Conservation (phyloP, 23 tunicate species). For the Diplosoma virens region DNA sequence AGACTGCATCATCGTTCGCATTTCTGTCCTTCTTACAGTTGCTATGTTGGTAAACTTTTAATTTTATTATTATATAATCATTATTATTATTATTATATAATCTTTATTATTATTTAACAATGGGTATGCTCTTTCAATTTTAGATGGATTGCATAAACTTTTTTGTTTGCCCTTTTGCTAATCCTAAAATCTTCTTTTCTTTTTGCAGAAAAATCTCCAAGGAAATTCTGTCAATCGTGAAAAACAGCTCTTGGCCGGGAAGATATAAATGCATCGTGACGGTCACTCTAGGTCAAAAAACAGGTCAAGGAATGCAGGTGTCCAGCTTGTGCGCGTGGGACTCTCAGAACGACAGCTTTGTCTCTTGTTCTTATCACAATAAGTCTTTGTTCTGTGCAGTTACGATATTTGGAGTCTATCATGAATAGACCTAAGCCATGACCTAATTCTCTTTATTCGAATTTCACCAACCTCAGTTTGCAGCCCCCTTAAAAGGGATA, state of each 20-base stretch:
- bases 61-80: too few relatives aligned
- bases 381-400: slow-evolving; percentile 61
- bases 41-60: background rate
- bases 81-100: too few relatives aligned
- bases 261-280: slow-evolving; percentile 83
- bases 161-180: background rate
- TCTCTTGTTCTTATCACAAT: slow-evolving; percentile 66
- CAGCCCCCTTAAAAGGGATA: too few relatives aligned
- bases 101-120: too few relatives aligned
- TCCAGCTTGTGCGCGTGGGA: slow-evolving; percentile 90
- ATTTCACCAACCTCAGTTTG: too few relatives aligned
- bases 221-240: slow-evolving; percentile 4
- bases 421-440: too few relatives aligned
- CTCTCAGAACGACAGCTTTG: slow-evolving; percentile 45
- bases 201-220: slow-evolving; percentile 49
- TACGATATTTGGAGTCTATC: slow-evolving; percentile 70
- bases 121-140: too few relatives aligned
- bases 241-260: slow-evolving; percentile 24
- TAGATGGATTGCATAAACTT: too few relatives aligned
- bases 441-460: too few relatives aligned
- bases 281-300: slow-evolving; percentile 69
- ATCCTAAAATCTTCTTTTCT: background rate
- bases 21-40: background rate
- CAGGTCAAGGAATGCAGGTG: slow-evolving; percentile 61
- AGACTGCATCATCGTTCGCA: too few relatives aligned